These are phyloP conservation scores for Drosophila greeni DNA, from an alignment of 2,888 invertebrate species.

Conservation along the genomic window DNA sequence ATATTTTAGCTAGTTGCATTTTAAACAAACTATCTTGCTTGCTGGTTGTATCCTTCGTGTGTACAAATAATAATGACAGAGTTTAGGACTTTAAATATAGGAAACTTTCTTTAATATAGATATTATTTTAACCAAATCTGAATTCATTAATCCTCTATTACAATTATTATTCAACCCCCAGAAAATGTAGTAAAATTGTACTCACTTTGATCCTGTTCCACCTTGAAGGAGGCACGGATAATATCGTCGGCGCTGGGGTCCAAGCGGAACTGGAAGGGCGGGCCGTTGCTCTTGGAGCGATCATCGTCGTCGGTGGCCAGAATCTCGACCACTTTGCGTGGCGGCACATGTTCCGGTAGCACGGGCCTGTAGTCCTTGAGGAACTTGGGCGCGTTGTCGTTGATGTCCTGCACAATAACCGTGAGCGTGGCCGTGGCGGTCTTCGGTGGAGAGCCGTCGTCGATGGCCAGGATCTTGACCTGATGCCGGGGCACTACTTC, in stretches of 20 bases:
- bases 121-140: not conserved
- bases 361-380: slow-evolving; percentile 95
- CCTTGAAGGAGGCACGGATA: slow-evolving; percentile 95
- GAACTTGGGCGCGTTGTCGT: slow-evolving; percentile 96
- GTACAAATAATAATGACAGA: not conserved
- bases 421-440: slow-evolving; percentile 96
- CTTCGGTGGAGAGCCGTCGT: slow-evolving; percentile 94
- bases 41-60: not conserved
- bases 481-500: slow-evolving; percentile 97
- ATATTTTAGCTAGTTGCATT: not conserved
- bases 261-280: slow-evolving; percentile 96
- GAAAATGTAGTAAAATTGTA: slow-evolving; percentile 47
- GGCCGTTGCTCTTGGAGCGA: slow-evolving; percentile 95
- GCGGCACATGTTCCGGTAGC: slow-evolving; percentile 94
- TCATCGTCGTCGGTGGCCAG: slow-evolving; percentile 96
- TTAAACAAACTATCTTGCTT: not conserved
- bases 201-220: slow-evolving; percentile 96
- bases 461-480: slow-evolving; percentile 96
- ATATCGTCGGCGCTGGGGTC: slow-evolving; percentile 96
- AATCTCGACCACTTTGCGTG: slow-evolving; percentile 94
- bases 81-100: not conserved
- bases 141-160: too few relatives aligned
- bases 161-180: accelerated
- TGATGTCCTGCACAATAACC: slow-evolving; percentile 96
- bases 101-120: not conserved